phyloP scores from a whole-genome alignment of 2,888 invertebrate genomes.

The Diplazon laetatorius region DNA sequence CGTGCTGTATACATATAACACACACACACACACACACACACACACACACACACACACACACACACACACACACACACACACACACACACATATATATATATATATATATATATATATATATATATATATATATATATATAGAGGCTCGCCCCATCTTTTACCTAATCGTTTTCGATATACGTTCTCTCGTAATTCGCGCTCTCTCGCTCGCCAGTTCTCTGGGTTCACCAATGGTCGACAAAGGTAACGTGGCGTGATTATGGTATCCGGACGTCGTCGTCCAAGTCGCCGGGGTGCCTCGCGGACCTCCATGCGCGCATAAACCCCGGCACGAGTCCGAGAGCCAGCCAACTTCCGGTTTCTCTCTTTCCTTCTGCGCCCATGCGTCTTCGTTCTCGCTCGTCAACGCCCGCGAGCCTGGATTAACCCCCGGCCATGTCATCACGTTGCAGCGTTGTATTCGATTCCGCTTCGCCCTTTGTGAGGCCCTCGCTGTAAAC shows the following conservation, averaged over 20 bases:
- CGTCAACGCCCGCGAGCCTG: background rate
- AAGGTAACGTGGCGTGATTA: conserved; percentile 70
- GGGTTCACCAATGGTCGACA: conserved; percentile 58
- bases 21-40: too few relatives aligned
- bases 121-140: background rate
- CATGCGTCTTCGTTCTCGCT: conserved; percentile 7
- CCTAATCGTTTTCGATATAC: conserved; percentile 61
- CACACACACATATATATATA: too few relatives aligned
- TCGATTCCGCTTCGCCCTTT: conserved; percentile 60
- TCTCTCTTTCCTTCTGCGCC: conserved; percentile 46
- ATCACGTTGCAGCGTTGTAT: conserved; percentile 39
- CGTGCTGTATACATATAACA: too few relatives aligned
- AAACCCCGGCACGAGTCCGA: conserved; percentile 61
- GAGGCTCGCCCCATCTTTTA: conserved; percentile 52
- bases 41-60: too few relatives aligned
- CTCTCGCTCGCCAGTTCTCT: conserved; percentile 28
- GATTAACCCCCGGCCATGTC: conserved; percentile 40
- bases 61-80: too few relatives aligned
- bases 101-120: too few relatives aligned
- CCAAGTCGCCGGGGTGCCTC: conserved; percentile 52
- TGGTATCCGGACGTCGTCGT: conserved; percentile 68
- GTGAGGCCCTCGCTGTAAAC: conserved; percentile 5
- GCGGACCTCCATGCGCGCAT: conserved; percentile 65
- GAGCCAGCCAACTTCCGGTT: conserved; percentile 67
- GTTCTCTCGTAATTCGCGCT: conserved; percentile 44